Evolutionary conservation across 1,140 invertebrate species (phyloP), one percentile per base, ranked within the genome.

Genomic region (Pentalonia nigronervosa): DNA sequence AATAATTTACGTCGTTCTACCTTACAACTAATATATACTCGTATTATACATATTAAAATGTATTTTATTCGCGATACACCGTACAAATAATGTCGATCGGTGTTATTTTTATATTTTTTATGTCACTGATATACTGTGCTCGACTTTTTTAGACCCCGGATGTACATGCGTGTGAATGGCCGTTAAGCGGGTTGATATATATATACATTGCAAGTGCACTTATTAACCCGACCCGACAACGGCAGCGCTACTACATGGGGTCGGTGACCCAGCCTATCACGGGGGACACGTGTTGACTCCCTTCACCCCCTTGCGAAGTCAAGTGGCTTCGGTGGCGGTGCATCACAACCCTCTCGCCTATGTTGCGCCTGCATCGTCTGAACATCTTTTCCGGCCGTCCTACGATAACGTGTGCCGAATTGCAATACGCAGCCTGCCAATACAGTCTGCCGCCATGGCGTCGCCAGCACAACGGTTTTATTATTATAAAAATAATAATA

Each of bases 201-300:
- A 2, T 60, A 36, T 91, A 81, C 25, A 36, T 56, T 17, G 23
- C 50, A 41, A 34, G 21, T 50, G 34, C 9, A n/a, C 60, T 76
- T 76, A 76, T 56, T 34, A 89, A 50, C n/a, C 20, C 20, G 48
- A 50, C 23, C 21, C 47, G 48, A 21, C 90, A 41, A 17, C 41
- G 90, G 14, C 67, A n/a, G n/a, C 21, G n/a, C 41, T 30, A 8
- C 76, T 34, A 25, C 76, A 48, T 9, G 91, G 41, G 91, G 81
- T 56, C 81, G 76, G 14, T 34, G 91, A 92, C 76, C 91, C 76
- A 81, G 21, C 81, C 90, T n/a, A 83, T 83, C 67, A 47, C 48
- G 91, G 14, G 91, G 91, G 47, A 93, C 91, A 93, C 91, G 91
- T 93, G 91, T 93, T 93, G 91, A 84, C 17, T 93, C 90, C 90